Evolutionary conservation across 1,140 invertebrate genomes (phyloP).

Genomic region (Macrostomum lignano): DNA sequence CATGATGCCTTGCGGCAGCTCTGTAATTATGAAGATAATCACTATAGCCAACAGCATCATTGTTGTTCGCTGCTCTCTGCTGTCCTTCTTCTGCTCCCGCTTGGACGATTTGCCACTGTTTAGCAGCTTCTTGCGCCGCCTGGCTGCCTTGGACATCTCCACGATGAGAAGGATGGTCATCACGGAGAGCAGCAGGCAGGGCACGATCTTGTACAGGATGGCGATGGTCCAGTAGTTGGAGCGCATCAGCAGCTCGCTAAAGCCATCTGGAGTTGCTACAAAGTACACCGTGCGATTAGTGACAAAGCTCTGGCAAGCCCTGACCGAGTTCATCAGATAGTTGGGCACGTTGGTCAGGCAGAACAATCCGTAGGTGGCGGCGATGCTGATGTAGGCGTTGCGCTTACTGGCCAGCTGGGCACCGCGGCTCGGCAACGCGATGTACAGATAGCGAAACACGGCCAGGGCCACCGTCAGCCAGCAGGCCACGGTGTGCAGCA

Average conservation of each 20-base stretch:
- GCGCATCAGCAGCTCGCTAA: too few relatives aligned
- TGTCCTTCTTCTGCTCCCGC: slow-evolving; percentile 12
- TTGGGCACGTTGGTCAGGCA: slow-evolving; percentile 47
- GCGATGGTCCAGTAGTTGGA: slow-evolving; percentile 19
- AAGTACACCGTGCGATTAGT: too few relatives aligned
- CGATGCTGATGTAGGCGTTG: slow-evolving; percentile 41
- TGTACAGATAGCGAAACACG: slow-evolving; percentile 65
- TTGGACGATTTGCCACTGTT: slow-evolving; percentile 9
- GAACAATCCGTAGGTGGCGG: slow-evolving; percentile 40
- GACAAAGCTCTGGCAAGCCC: background rate
- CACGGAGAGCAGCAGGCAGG: slow-evolving; percentile 27
- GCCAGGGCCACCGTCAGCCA: slow-evolving; percentile 66
- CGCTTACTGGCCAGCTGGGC: slow-evolving; percentile 40
- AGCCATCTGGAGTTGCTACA: too few relatives aligned
- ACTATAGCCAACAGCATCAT: slow-evolving; percentile 60
- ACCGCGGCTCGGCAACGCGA: slow-evolving; percentile 43
- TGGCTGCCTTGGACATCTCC: slow-evolving; percentile 22
- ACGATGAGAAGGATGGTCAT: slow-evolving; percentile 27
- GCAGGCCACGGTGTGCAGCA: slow-evolving; percentile 67
- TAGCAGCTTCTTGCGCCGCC: slow-evolving; percentile 14
- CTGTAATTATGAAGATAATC: slow-evolving; percentile 51
- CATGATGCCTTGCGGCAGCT: slow-evolving; percentile 39
- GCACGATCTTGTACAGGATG: slow-evolving; percentile 22
- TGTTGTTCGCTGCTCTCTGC: slow-evolving; percentile 41
- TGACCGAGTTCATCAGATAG: slow-evolving; percentile 30